Conservation (phyloP, 1,140 invertebrate genomes). For the Drosophila equinoxialis region DNA sequence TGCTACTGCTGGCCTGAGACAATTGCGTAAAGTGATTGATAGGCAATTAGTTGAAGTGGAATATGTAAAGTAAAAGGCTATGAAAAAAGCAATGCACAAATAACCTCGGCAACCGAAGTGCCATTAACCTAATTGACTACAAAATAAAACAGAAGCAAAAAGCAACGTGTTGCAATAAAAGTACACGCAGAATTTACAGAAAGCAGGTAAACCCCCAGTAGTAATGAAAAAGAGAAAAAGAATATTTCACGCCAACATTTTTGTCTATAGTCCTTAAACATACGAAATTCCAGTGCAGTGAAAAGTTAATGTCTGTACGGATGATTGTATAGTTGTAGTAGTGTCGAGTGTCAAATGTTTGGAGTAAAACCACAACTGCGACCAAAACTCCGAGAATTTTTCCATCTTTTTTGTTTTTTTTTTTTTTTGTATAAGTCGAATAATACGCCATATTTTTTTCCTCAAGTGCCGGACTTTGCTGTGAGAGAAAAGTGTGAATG, state of each 20-base stretch:
- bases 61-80: slow-evolving; percentile 27
- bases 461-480: slow-evolving; percentile 33
- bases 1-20: slow-evolving; percentile 33
- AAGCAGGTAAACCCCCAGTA: slow-evolving; percentile 61
- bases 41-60: slow-evolving; percentile 72
- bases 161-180: slow-evolving; percentile 81
- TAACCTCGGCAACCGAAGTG: slow-evolving; percentile 62
- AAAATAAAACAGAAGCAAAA: slow-evolving; percentile 44
- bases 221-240: slow-evolving; percentile 20
- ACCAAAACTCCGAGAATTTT: slow-evolving; percentile 26
- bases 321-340: slow-evolving; percentile 17
- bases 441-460: slow-evolving; percentile 70
- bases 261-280: slow-evolving; percentile 50
- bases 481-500: slow-evolving; percentile 40
- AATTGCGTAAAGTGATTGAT: slow-evolving; percentile 65
- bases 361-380: slow-evolving; percentile 56
- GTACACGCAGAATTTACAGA: slow-evolving; percentile 60
- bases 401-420: neutral
- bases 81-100: slow-evolving; percentile 52
- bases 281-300: slow-evolving; percentile 70
- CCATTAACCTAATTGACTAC: slow-evolving; percentile 77
- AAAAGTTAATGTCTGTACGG: slow-evolving; percentile 35
- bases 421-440: slow-evolving; percentile 42
- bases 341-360: slow-evolving; percentile 24
- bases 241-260: slow-evolving; percentile 25